phyloP scores from a whole-genome alignment of 1,140 invertebrate genomes.

The Hermatobates lingyangjiaoensis region DNA sequence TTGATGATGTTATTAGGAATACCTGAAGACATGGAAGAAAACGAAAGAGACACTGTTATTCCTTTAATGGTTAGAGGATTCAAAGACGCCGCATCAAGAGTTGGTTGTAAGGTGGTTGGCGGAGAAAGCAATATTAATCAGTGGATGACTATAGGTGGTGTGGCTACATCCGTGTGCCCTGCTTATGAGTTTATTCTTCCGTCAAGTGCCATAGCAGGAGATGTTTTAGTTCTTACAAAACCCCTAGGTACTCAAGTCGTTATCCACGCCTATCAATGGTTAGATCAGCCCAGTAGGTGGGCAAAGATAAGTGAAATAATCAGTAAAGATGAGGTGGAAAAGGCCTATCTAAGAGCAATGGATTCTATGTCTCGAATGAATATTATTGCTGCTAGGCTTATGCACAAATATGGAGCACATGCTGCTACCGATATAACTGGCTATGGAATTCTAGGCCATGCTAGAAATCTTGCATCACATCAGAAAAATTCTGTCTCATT shows the following conservation, averaged over 20 bases:
- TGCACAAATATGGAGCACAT: conserved; percentile 96
- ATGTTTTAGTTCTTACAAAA: conserved; percentile 91
- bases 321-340: conserved; percentile 80
- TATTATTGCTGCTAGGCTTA: conserved; percentile 62
- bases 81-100: conserved; percentile 82
- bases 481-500: conserved; percentile 95
- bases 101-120: conserved; percentile 80
- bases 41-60: conserved; percentile 84
- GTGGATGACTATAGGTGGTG: conserved; percentile 93
- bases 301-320: conserved; percentile 88
- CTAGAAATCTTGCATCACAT: conserved; percentile 84
- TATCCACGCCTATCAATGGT: conserved; percentile 92
- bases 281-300: conserved; percentile 87
- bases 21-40: conserved; percentile 86
- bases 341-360: conserved; percentile 89
- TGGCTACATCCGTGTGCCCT: conserved; percentile 85
- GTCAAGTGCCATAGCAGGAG: conserved; percentile 86
- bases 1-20: conserved; percentile 96
- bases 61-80: conserved; percentile 88
- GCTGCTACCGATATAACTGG: conserved; percentile 94
- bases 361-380: conserved; percentile 93
- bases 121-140: conserved; percentile 95
- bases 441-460: conserved; percentile 88
- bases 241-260: conserved; percentile 87
- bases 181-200: conserved; percentile 85